phyloP scores from a whole-genome alignment of 2,113 vertebrate genomes.

The Paraplagusia blochii region DNA sequence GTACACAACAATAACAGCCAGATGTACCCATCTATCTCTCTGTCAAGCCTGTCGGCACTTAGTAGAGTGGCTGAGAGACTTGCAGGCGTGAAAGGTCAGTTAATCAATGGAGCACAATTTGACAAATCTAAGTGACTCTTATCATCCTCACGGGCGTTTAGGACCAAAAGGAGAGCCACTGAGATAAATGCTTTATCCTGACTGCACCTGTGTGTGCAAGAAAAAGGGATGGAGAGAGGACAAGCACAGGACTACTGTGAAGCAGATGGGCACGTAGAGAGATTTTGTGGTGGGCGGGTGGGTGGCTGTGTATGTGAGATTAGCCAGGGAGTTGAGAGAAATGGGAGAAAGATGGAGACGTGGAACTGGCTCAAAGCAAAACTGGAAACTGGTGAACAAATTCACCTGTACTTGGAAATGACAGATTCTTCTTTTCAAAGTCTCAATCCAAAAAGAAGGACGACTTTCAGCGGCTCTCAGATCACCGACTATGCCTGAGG shows the following conservation, averaged over 20 bases:
- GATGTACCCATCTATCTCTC: conserved; percentile 77
- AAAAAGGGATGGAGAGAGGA: conserved; percentile 25
- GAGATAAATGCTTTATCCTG: conserved; percentile 79
- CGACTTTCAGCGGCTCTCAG: conserved; percentile 33
- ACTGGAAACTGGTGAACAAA: conserved; percentile 50
- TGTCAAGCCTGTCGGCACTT: conserved; percentile 74
- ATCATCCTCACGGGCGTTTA: conserved; percentile 76
- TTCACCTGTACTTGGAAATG: conserved; percentile 40
- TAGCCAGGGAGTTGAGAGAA: conserved; percentile 25
- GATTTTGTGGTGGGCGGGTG: conserved; percentile 6
- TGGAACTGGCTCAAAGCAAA: conserved; percentile 49
- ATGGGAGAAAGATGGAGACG: conserved; percentile 12
- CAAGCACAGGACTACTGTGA: conserved; percentile 30
- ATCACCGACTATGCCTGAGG: conserved; percentile 30
- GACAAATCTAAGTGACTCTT: conserved; percentile 81
- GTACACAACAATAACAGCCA: conserved; percentile 77
- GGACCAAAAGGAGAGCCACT: conserved; percentile 65
- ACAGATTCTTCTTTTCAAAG: conserved; percentile 43
- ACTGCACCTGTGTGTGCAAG: conserved; percentile 27
- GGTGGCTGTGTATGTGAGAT: conserved; percentile 3
- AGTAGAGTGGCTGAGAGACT: conserved; percentile 77
- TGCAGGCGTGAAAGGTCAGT: conserved; percentile 79
- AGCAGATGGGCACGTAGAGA: conserved; percentile 48
- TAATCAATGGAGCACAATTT: conserved; percentile 82
- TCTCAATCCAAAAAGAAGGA: conserved; percentile 20